These are phyloP conservation scores for Schizaphis graminum DNA, from an alignment of 2,888 invertebrate species.

Conservation along the genomic window DNA sequence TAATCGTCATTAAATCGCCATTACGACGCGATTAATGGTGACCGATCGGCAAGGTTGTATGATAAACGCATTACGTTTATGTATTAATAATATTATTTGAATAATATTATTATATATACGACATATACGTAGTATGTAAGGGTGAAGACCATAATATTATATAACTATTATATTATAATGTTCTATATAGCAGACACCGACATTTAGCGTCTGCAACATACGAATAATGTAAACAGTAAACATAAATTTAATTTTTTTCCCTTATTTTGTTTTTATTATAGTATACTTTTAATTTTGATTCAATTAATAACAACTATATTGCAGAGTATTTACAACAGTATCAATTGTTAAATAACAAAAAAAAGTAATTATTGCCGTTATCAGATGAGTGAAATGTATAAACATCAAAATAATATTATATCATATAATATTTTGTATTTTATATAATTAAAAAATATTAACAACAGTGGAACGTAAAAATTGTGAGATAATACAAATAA, in stretches of 20 bases:
- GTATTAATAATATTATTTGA: not conserved
- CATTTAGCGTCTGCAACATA: not conserved
- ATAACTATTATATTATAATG: not conserved
- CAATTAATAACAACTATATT: not conserved
- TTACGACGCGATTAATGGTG: not conserved
- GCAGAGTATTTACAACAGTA: not conserved
- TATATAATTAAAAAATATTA: not conserved
- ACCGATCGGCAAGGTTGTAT: conserved; percentile 22
- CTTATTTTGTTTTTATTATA: not conserved
- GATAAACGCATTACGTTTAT: conserved; percentile 16
- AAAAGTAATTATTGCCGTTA: not conserved
- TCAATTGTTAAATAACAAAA: not conserved
- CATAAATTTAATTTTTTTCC: not conserved
- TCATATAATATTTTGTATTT: not conserved
- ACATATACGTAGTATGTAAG: too few species aligned
- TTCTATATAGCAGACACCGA: not conserved
- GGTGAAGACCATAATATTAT: not conserved
- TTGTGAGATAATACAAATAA: not conserved
- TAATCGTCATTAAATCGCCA: conserved; percentile 44
- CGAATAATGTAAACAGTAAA: not conserved
- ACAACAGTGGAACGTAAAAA: not conserved
- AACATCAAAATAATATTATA: not conserved
- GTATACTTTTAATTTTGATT: not conserved
- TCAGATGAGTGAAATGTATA: not conserved
- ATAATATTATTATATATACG: not conserved